These are phyloP conservation scores for Dinothrombium tinctorium DNA, from an alignment of 1,140 invertebrate genomes.

Conservation along the genomic window DNA sequence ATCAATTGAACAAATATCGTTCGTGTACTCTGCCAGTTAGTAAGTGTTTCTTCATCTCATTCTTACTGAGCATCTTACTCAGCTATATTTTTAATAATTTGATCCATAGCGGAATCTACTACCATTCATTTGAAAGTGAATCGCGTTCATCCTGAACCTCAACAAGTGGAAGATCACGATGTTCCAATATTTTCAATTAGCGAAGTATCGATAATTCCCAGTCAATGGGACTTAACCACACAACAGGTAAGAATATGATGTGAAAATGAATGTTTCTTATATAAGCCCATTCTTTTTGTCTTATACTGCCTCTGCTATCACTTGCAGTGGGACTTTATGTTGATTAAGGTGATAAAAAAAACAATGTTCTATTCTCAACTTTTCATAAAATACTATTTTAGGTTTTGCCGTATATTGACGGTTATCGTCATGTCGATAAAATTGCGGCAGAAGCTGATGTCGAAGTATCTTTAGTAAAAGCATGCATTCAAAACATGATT, in stretches of 20 bases:
- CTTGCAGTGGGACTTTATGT: too few relatives aligned
- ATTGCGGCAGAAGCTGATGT: slow-evolving; percentile 46
- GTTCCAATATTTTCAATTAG: slow-evolving; percentile 48
- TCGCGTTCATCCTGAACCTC: slow-evolving; percentile 28
- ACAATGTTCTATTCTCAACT: background rate
- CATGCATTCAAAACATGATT: slow-evolving; percentile 74
- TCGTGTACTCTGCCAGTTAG: slow-evolving; percentile 35
- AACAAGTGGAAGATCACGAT: slow-evolving; percentile 60
- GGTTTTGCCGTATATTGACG: slow-evolving; percentile 68
- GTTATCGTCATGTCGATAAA: slow-evolving; percentile 55
- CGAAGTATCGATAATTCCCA: slow-evolving; percentile 31
- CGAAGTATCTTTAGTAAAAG: slow-evolving; percentile 76
- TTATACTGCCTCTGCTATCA: background rate
- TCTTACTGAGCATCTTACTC: slow-evolving; percentile 16
- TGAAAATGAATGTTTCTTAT: background rate
- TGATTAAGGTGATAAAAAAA: background rate
- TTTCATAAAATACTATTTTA: slow-evolving; percentile 10
- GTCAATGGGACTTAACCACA: slow-evolving; percentile 78
- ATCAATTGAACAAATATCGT: slow-evolving; percentile 45
- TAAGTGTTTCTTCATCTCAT: slow-evolving; percentile 14
- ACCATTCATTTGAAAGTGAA: slow-evolving; percentile 26
- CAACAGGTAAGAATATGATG: slow-evolving; percentile 30
- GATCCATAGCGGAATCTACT: slow-evolving; percentile 21
- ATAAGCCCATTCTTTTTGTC: background rate
- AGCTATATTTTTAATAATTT: background rate